Evolutionary conservation across 1,140 invertebrate genomes (phyloP), one percentile per base, ranked within the genome.

Genomic region (Drosophila paulistorum): DNA sequence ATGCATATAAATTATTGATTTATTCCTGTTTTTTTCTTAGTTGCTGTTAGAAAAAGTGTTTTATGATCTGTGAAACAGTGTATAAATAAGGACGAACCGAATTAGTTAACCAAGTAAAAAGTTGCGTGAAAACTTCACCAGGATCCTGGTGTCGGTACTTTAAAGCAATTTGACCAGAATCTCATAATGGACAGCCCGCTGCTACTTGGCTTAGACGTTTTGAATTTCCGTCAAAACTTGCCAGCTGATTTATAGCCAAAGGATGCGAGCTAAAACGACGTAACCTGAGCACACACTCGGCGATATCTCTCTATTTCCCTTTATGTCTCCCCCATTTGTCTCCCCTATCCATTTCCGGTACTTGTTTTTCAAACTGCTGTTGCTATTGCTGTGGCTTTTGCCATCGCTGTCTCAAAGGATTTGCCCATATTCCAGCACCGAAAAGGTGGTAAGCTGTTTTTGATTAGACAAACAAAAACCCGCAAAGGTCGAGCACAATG

Each of bases 211-310:
- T 68, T 35, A 45, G 54, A 45, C 55, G 83, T 71, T 72, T 86
- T 89, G 65, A 65, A 69, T 86, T 86, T 82, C 83, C 83, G 76
- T 86, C 83, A 86, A 82, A 86, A 89, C 48, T 87, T 77, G 76
- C 58, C 70, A 13, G 76, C 82, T 86, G 84, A 86, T 86, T 86
- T 86, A 86, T 86, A 71, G 76, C 72, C 67, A 76, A 76, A 76
- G 73, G 73, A 76, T 55, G 63, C 69, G 45, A 54, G 20, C 45
- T 51, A 20, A 51, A 51, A 17, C 41, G 9, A 30, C 60, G 81
- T 84, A 85, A 84, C 23, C 78, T 65, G 82, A 84, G 82, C 74
- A 73, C 69, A 42, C 73, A 59, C 42, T 63, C 41, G 42, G 41
- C 48, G 68, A 51, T 65, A 14, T 23, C 45, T 4, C 45, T 48